Conservation (phyloP, 2,888 invertebrate species). For the Hofmannophila pseudospretella region DNA sequence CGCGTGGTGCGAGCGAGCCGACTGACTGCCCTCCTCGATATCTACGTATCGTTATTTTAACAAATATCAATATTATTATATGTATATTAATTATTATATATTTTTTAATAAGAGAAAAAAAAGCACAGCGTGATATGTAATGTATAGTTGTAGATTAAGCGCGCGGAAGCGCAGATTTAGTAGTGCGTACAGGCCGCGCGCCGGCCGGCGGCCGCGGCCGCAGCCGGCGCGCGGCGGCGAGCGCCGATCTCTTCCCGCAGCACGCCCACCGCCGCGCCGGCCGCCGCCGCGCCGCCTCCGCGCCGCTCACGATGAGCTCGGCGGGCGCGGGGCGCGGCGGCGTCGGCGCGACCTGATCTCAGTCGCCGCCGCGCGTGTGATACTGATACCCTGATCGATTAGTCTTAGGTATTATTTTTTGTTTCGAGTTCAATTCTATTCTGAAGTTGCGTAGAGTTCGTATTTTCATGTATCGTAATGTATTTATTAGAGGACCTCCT, state of each 20-base stretch:
- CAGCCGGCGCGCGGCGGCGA: conserved; percentile 41
- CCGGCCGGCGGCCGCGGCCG: conserved; percentile 19
- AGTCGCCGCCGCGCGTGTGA: conserved; percentile 70
- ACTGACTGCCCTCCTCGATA: conserved; percentile 74
- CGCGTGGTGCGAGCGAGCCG: conserved; percentile 62
- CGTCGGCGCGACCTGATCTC: conserved; percentile 51
- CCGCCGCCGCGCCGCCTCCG: conserved; percentile 54
- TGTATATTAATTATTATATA: conserved; percentile 72
- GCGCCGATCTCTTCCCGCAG: conserved; percentile 48
- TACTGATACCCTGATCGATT: conserved; percentile 65
- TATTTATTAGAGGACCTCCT: conserved; percentile 71
- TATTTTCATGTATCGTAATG: conserved; percentile 68
- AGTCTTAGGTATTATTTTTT: conserved; percentile 72
- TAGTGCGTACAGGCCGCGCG: conserved; percentile 21
- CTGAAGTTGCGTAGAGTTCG: conserved; percentile 70
- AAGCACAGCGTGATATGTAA: conserved; percentile 79
- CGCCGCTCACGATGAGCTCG: conserved; percentile 41
- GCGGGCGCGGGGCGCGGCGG: conserved; percentile 54
- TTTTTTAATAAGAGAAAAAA: conserved; percentile 73
- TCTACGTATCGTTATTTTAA: conserved; percentile 75
- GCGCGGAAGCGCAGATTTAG: conserved; percentile 44
- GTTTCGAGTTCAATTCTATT: conserved; percentile 74
- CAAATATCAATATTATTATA: conserved; percentile 77
- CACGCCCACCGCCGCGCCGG: conserved; percentile 24
- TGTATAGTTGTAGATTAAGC: conserved; percentile 70